Evolutionary conservation across 92 coral and sea anemone genomes (phyloP).

Genomic region (Phenganax stokvisi): DNA sequence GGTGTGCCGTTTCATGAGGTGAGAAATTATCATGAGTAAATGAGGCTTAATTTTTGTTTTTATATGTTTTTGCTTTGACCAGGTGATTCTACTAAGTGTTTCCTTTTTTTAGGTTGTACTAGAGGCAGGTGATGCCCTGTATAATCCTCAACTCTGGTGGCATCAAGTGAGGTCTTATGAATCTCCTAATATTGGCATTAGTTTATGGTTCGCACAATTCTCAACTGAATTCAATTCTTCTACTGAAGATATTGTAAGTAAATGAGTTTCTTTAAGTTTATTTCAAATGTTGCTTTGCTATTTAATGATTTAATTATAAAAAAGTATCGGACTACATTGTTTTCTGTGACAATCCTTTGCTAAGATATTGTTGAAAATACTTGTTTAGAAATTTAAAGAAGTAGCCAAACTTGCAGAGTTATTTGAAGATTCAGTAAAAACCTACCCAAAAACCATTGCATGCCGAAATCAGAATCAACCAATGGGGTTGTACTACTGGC

Average conservation of each 20-base stretch:
- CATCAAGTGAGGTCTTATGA: conserved; percentile 91
- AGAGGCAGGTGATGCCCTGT: conserved; percentile 85
- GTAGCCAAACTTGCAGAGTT: conserved; percentile 45
- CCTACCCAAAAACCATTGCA: conserved; percentile 78
- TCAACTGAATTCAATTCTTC: conserved; percentile 42
- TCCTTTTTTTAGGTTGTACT: conserved; percentile 62
- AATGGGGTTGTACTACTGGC: conserved; percentile 67
- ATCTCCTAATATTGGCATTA: conserved; percentile 91
- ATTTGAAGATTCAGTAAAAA: conserved; percentile 57
- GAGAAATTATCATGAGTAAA: not conserved
- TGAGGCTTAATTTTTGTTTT: not conserved
- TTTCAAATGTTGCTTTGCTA: too few relatives aligned
- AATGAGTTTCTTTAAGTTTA: not conserved
- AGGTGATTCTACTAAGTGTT: too few relatives aligned
- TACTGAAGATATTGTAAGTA: conserved; percentile 8
- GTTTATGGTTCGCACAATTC: conserved; percentile 86
- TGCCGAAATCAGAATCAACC: conserved; percentile 83
- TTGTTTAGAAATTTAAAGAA: conserved; percentile 44
- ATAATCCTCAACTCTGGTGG: conserved; percentile 97
- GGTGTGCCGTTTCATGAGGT: conserved; percentile 88
- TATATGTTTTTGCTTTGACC: not conserved
- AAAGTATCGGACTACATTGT: too few relatives aligned
- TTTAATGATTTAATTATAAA: too few relatives aligned
- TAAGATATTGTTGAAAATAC: not conserved
- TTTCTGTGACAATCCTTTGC: not conserved